Percentiles rank a stretch among this genome's conserved stretches.
phyloP scores from a whole-genome alignment of 2,797 vertebrate genomes.

The Pteronotus mesoamericanus region DNA sequence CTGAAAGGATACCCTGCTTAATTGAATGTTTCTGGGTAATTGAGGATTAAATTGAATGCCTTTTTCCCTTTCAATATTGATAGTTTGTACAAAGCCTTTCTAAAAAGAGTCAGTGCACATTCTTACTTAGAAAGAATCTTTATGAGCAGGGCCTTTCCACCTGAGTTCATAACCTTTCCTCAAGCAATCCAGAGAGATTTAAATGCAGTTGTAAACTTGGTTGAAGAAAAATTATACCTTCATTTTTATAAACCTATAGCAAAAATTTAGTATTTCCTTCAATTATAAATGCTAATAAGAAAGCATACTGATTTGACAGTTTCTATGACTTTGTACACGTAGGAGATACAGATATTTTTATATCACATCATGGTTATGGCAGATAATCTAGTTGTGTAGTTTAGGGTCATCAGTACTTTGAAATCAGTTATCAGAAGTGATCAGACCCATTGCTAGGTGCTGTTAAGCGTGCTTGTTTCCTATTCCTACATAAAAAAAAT shows the following conservation, averaged over 20 bases:
- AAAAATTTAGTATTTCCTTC: background rate
- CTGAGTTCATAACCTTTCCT: background rate
- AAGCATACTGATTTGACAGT: background rate
- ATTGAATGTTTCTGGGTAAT: background rate
- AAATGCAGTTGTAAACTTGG: background rate
- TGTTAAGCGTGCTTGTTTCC: background rate
- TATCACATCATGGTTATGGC: background rate
- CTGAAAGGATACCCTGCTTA: background rate
- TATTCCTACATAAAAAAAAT: background rate
- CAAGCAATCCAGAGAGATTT: background rate
- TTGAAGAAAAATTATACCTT: background rate
- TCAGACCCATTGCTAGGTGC: background rate
- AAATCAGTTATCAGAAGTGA: background rate
- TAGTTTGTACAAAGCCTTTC: background rate
- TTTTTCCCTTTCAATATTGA: slow-evolving; percentile 22
- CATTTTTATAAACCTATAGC: background rate
- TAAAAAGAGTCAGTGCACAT: background rate
- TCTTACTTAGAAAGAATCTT: background rate
- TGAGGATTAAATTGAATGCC: background rate
- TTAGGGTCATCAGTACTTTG: background rate
- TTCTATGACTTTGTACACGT: background rate
- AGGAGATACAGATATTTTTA: background rate
- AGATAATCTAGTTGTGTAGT: background rate
- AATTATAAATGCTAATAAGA: background rate
- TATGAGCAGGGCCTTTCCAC: background rate